Evolutionary conservation across 37 sponge, comb jelly and placozoan genomes (phyloP).

Genomic region (Diacarnus erythraeanus): DNA sequence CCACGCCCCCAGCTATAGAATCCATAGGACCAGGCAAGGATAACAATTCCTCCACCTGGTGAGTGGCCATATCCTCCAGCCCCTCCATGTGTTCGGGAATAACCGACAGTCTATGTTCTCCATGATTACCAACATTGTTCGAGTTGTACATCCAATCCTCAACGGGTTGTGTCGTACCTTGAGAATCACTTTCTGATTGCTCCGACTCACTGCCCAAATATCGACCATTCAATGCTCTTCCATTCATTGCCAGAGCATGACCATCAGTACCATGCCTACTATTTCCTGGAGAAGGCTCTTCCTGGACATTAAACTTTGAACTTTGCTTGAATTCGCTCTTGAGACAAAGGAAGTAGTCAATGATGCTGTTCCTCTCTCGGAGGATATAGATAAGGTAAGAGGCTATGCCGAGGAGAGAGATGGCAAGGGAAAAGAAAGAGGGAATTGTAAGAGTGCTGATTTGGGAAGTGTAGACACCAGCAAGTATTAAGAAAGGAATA

Average conservation of each 20-base stretch:
- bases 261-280: background rate
- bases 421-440: conserved; percentile 35
- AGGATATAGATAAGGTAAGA: conserved; percentile 34
- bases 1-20: background rate
- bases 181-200: conserved; percentile 42
- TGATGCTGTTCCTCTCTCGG: conserved; percentile 28
- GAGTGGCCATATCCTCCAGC: background rate
- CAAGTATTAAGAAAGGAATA: conserved; percentile 43
- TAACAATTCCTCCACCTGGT: background rate
- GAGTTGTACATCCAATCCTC: conserved; percentile 5
- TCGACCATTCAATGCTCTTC: background rate
- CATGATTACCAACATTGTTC: background rate
- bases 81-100: conserved; percentile 22
- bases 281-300: background rate
- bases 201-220: conserved; percentile 43
- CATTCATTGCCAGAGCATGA: conserved; percentile 4
- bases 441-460: conserved; percentile 9
- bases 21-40: background rate
- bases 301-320: background rate
- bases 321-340: background rate
- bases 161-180: conserved; percentile 20
- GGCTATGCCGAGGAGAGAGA: conserved; percentile 32
- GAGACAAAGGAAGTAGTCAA: conserved; percentile 23
- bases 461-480: conserved; percentile 7
- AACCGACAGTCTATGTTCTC: conserved; percentile 12